phyloP scores from a whole-genome alignment of 2,797 vertebrate genomes.

The Acanthurus lineatus region DNA sequence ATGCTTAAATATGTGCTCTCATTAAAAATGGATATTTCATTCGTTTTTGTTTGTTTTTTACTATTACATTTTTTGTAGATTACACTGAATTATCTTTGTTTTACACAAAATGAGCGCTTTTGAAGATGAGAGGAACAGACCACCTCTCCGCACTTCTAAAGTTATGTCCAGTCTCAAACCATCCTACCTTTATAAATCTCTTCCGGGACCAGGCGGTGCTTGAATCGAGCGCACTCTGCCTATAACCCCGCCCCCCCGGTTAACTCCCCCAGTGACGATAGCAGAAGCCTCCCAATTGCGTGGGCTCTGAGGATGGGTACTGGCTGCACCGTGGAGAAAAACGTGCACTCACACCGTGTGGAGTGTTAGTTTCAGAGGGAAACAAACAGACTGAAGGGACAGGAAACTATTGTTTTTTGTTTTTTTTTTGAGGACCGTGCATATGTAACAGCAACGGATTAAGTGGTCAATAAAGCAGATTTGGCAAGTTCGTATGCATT shows the following conservation, averaged over 20 bases:
- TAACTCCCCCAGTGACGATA: slow-evolving; percentile 74
- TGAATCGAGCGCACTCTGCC: slow-evolving; percentile 40
- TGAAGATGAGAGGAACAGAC: too few species aligned
- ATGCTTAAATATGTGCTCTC: too few species aligned
- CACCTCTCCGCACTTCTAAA: too few species aligned
- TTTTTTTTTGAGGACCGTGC: neutral
- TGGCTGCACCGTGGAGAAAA: slow-evolving; percentile 57
- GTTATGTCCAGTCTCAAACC: too few species aligned
- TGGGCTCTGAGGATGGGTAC: slow-evolving; percentile 50
- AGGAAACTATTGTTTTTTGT: too few species aligned
- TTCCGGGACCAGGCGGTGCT: neutral
- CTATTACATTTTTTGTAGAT: too few species aligned
- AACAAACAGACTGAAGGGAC: slow-evolving; percentile 13
- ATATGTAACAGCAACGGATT: neutral
- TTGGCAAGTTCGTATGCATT: neutral
- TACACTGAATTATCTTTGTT: too few species aligned
- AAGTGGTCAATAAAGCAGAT: neutral
- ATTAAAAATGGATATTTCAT: too few species aligned
- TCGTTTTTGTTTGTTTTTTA: too few species aligned
- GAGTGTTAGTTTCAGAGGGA: slow-evolving; percentile 42
- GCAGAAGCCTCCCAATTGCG: slow-evolving; percentile 68
- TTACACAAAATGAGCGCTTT: too few species aligned
- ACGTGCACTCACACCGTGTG: slow-evolving; percentile 52
- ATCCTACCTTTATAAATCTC: too few species aligned
- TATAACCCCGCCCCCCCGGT: slow-evolving; percentile 63